A percentile compares a stretch with the other conserved stretches of the same genome.
These are phyloP conservation scores for Electrophaes corylata DNA, from an alignment of 2,888 invertebrate genomes.

Conservation along the genomic window DNA sequence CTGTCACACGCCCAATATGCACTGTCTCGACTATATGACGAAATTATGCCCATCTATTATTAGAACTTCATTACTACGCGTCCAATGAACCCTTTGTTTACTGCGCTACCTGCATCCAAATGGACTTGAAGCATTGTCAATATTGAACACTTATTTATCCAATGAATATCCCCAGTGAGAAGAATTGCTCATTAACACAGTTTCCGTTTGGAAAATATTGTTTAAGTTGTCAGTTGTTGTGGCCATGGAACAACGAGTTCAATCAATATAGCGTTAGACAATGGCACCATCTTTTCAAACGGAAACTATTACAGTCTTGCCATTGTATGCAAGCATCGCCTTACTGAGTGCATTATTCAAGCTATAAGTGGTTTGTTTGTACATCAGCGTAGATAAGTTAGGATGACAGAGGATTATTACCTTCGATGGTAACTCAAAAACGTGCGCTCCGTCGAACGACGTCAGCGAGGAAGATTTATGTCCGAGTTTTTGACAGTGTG, in stretches of 20 bases:
- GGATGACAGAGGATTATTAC: constrained; percentile 63
- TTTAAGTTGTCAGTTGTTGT: constrained; percentile 53
- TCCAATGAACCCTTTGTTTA: constrained; percentile 62
- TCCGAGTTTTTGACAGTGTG: constrained; percentile 72
- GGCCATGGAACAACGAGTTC: constrained; percentile 65
- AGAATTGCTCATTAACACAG: constrained; percentile 44
- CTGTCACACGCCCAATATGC: constrained; percentile 62
- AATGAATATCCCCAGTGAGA: constrained; percentile 36
- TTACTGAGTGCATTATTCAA: constrained; percentile 77
- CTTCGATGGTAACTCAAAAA: constrained; percentile 57
- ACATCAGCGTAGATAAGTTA: constrained; percentile 74
- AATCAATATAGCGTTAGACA: constrained; percentile 81
- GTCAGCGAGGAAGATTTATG: constrained; percentile 77
- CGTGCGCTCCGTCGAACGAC: constrained; percentile 64
- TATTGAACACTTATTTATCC: constrained; percentile 35
- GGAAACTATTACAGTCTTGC: constrained; percentile 80
- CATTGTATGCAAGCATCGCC: constrained; percentile 80
- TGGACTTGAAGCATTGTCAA: constrained; percentile 28
- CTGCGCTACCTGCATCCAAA: constrained; percentile 35
- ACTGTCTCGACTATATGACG: constrained; percentile 60
- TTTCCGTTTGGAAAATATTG: constrained; percentile 61
- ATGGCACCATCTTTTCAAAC: constrained; percentile 80
- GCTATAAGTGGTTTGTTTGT: constrained; percentile 75
- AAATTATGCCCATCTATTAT: constrained; percentile 68
- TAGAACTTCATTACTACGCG: constrained; percentile 68